phyloP scores from a whole-genome alignment of 2,888 invertebrate species.

The Hyposoter didymator region DNA sequence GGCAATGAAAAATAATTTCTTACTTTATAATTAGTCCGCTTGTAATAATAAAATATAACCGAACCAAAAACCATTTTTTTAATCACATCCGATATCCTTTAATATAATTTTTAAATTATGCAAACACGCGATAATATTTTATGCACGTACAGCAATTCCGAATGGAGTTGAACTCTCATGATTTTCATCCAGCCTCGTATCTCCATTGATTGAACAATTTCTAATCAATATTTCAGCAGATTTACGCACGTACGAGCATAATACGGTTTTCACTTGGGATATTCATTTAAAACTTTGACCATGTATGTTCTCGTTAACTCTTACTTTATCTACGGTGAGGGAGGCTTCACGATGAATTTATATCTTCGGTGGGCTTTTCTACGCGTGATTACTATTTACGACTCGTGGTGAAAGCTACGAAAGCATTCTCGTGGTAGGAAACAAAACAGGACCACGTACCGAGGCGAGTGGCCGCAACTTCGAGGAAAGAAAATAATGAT shows the following conservation, averaged over 20 bases:
- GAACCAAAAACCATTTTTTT: not conserved
- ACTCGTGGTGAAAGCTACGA: slow-evolving; percentile 44
- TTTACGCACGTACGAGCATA: slow-evolving; percentile 25
- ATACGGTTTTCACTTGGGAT: slow-evolving; percentile 51
- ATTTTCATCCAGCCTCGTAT: slow-evolving; percentile 18
- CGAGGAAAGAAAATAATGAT: slow-evolving; percentile 61
- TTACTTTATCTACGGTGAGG: slow-evolving; percentile 42
- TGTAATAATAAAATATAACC: not conserved
- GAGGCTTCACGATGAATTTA: slow-evolving; percentile 49
- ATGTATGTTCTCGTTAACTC: slow-evolving; percentile 62
- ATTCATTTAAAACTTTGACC: slow-evolving; percentile 61
- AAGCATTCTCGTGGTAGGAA: not conserved
- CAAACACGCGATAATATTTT: not conserved
- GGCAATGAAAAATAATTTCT: not conserved
- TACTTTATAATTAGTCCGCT: not conserved
- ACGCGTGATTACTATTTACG: slow-evolving; percentile 67
- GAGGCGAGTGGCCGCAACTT: slow-evolving; percentile 40
- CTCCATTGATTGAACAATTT: slow-evolving; percentile 37
- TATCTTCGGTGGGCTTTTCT: slow-evolving; percentile 61
- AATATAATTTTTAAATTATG: slow-evolving; percentile 20
- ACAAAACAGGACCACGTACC: slow-evolving; percentile 18
- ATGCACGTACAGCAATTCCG: not conserved
- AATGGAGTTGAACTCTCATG: slow-evolving; percentile 28
- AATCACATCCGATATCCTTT: not conserved
- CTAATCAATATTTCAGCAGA: slow-evolving; percentile 42